Conservation (phyloP, 2,113 vertebrate species). For the Tyto alba region DNA sequence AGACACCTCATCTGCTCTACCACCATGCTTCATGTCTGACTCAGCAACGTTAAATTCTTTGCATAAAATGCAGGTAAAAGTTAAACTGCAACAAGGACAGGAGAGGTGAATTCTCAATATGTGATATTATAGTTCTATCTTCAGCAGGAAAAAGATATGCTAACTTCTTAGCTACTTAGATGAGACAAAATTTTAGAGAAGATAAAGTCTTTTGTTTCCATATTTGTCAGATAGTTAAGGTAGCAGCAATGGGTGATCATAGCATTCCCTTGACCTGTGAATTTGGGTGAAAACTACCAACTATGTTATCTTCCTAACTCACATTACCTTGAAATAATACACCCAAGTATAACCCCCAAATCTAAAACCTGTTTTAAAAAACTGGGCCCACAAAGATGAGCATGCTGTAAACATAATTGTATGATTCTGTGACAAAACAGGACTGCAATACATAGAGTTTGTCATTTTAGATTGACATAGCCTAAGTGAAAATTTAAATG, state of each 20-base stretch:
- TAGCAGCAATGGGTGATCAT: background rate
- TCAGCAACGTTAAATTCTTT: background rate
- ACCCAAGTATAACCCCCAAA: background rate
- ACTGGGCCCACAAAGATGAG: background rate
- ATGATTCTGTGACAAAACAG: background rate
- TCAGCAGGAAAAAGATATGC: background rate
- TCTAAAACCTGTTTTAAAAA: background rate
- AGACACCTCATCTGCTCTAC: background rate
- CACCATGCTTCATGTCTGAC: accelerated
- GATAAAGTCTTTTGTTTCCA: background rate
- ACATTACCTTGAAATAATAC: background rate
- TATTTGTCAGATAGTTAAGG: background rate
- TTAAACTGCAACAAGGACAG: background rate
- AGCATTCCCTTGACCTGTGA: background rate
- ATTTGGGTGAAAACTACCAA: background rate
- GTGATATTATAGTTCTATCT: background rate
- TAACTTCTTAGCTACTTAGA: background rate
- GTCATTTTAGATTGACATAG: background rate
- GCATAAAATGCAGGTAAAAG: background rate
- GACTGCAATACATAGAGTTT: background rate
- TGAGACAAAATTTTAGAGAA: background rate
- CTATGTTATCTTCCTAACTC: background rate
- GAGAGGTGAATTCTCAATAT: background rate
- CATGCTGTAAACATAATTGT: background rate
- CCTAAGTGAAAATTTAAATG: background rate